phyloP scores from a whole-genome alignment of 1,140 invertebrate species.

The Drosophila prosaltans region DNA sequence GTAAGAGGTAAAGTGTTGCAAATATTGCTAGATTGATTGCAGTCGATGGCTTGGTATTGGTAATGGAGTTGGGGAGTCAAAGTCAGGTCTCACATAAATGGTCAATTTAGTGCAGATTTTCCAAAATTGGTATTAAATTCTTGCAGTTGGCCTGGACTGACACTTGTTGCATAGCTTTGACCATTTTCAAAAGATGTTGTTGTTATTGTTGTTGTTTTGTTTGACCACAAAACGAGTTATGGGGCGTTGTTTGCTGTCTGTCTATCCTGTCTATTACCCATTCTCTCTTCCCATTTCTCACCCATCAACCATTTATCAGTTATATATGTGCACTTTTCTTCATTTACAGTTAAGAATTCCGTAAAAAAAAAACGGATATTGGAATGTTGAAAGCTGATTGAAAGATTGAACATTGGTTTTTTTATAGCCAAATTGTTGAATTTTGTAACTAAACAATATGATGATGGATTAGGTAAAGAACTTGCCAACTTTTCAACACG shows the following conservation, averaged over 20 bases:
- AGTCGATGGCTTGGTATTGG: constrained; percentile 43
- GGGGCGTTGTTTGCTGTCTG: constrained; percentile 33
- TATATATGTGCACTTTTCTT: constrained; percentile 54
- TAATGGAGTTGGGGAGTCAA: constrained; percentile 25
- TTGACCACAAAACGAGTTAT: constrained; percentile 51
- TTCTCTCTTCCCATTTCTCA: not conserved
- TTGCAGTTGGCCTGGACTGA: constrained; percentile 33
- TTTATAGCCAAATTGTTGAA: not conserved
- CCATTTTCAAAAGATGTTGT: constrained; percentile 56
- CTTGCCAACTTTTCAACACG: constrained; percentile 56
- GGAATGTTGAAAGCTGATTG: constrained; percentile 16
- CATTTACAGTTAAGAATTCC: constrained; percentile 54
- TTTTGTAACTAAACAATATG: not conserved
- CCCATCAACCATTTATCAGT: not conserved
- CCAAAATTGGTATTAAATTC: constrained; percentile 72
- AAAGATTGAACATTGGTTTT: constrained; percentile 1
- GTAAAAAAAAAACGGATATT: not conserved
- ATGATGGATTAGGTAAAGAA: constrained; percentile 24
- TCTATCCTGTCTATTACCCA: not conserved
- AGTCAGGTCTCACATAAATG: constrained; percentile 70
- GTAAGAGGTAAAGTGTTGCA: constrained; percentile 53
- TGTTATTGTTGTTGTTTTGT: constrained; percentile 28
- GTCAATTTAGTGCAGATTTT: constrained; percentile 78
- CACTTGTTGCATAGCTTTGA: constrained; percentile 63
- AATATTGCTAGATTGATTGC: constrained; percentile 71